phyloP scores from a whole-genome alignment of 2,797 vertebrate genomes.

The Takifugu rubripes region DNA sequence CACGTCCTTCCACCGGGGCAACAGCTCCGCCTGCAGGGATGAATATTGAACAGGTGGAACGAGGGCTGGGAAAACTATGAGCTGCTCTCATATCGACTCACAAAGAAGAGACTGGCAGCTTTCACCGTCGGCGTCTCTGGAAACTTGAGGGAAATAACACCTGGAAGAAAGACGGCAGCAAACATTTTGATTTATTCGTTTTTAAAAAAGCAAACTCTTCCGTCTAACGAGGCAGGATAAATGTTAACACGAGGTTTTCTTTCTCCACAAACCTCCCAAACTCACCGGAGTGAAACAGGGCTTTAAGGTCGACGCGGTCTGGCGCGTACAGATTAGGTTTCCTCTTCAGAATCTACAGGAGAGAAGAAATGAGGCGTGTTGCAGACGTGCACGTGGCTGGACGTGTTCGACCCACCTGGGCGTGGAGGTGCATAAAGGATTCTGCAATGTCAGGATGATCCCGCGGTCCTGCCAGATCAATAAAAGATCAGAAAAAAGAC shows the following conservation, averaged over 20 bases:
- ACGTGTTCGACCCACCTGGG: slow-evolving; percentile 83
- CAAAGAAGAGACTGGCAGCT: slow-evolving; percentile 91
- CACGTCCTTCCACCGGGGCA: slow-evolving; percentile 87
- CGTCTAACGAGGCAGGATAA: background rate
- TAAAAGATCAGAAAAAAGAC: slow-evolving; percentile 55
- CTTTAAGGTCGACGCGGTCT: slow-evolving; percentile 87
- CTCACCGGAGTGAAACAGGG: slow-evolving; percentile 96
- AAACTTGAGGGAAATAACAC: slow-evolving; percentile 92
- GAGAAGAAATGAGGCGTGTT: background rate
- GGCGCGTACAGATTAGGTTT: slow-evolving; percentile 90
- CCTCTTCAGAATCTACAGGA: slow-evolving; percentile 86
- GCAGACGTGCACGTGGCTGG: background rate
- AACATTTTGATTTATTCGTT: no score
- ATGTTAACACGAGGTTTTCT: background rate
- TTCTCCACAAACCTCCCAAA: slow-evolving; percentile 10
- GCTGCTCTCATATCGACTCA: slow-evolving; percentile 71
- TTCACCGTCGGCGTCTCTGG: slow-evolving; percentile 92
- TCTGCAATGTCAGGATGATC: slow-evolving; percentile 99
- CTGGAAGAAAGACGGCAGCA: slow-evolving; percentile 62
- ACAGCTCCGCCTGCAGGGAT: slow-evolving; percentile 83
- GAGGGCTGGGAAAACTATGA: background rate
- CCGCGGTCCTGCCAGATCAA: slow-evolving; percentile 85
- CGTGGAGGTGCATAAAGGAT: slow-evolving; percentile 98
- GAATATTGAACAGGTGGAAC: background rate
- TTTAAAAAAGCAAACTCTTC: no score